These are phyloP conservation scores for Solenodon paradoxus DNA, from an alignment of 2,113 vertebrate genomes.

Conservation along the genomic window DNA sequence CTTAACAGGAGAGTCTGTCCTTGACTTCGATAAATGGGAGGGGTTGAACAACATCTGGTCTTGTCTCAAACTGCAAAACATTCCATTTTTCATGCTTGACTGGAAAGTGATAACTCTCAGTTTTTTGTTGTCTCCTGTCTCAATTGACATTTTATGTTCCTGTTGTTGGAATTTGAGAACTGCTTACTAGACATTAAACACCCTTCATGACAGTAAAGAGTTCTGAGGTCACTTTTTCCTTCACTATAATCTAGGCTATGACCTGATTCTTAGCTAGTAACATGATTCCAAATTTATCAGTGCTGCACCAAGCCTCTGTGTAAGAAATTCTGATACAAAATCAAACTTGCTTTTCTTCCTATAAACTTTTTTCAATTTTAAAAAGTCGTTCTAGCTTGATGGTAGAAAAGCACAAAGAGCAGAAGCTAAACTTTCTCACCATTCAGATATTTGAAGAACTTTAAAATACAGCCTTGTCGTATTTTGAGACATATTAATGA, in stretches of 20 bases:
- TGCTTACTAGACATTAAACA: neutral
- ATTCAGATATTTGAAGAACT: slow-evolving; percentile 19
- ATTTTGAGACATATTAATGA: slow-evolving; percentile 32
- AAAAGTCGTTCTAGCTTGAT: neutral
- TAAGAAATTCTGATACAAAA: neutral
- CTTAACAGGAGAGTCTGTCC: too few species aligned
- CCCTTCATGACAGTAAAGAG: neutral
- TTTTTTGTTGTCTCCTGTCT: too few species aligned
- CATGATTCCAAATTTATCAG: neutral
- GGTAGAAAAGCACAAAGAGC: neutral
- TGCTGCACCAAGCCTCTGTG: neutral
- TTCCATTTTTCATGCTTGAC: too few species aligned
- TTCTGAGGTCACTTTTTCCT: neutral
- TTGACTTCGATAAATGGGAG: too few species aligned
- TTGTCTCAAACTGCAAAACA: too few species aligned
- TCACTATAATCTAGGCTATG: neutral
- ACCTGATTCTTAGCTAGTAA: neutral
- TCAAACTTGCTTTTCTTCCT: neutral
- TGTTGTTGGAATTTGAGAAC: neutral
- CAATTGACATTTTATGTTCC: neutral
- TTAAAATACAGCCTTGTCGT: neutral
- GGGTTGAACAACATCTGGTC: too few species aligned
- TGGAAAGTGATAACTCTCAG: too few species aligned
- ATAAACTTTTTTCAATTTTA: neutral
- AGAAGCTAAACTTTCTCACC: neutral